Percentiles rank a stretch among this genome's conserved stretches.
These are phyloP conservation scores for Karalla daura DNA, from an alignment of 2,797 vertebrate species.

Conservation along the genomic window DNA sequence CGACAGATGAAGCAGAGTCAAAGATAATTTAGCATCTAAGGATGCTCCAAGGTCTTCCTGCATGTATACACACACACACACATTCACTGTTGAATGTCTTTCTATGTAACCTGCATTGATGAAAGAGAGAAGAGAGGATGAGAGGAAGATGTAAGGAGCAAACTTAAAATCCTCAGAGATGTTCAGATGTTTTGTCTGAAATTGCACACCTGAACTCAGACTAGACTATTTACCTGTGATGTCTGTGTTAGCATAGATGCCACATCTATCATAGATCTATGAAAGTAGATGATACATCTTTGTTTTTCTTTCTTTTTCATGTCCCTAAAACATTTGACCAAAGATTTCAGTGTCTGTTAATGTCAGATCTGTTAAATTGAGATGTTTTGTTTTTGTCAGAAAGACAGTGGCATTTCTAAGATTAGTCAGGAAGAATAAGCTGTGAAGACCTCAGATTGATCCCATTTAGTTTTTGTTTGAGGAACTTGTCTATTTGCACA, in stretches of 20 bases:
- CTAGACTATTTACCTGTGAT: constrained; percentile 59
- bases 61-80: no score
- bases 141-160: constrained; percentile 37
- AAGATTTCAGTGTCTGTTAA: constrained; percentile 80
- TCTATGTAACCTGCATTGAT: constrained; percentile 81
- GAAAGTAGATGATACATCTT: constrained; percentile 34
- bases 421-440: no score
- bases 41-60: constrained; percentile 68
- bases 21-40: constrained; percentile 82
- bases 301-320: constrained; percentile 29
- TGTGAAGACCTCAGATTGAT: no score
- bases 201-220: constrained; percentile 75
- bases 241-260: constrained; percentile 49
- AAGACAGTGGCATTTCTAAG: constrained; percentile 38
- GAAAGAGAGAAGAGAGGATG: constrained; percentile 58
- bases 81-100: constrained; percentile 91
- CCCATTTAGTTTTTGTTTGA: no score
- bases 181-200: constrained; percentile 59
- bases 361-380: constrained; percentile 27
- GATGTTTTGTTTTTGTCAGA: constrained; percentile 31
- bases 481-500: no score
- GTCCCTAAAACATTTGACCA: constrained; percentile 72
- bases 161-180: constrained; percentile 61
- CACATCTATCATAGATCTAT: constrained; percentile 37
- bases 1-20: constrained; percentile 61